These are phyloP conservation scores for Candidula unifasciata DNA, from an alignment of 2,888 invertebrate genomes.

Conservation along the genomic window DNA sequence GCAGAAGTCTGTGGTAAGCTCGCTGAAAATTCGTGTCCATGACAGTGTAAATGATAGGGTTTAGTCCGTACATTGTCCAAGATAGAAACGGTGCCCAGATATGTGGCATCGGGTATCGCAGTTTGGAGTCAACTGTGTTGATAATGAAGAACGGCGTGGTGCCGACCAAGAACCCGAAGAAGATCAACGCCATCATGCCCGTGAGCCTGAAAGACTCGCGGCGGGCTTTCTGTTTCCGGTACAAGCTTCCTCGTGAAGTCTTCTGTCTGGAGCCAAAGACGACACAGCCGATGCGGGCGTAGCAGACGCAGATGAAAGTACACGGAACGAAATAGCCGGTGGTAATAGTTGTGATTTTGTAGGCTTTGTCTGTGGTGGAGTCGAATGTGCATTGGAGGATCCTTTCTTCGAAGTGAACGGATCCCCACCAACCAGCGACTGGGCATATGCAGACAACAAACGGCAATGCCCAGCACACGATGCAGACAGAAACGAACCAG, in stretches of 20 bases:
- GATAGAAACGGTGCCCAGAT: constrained; percentile 69
- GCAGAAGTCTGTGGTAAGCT: constrained; percentile 65
- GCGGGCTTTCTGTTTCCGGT: constrained; percentile 52
- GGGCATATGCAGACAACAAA: constrained; percentile 65
- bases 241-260: constrained; percentile 60
- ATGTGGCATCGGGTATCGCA: constrained; percentile 65
- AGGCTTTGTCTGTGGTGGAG: constrained; percentile 60
- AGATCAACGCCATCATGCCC: constrained; percentile 72
- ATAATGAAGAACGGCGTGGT: constrained; percentile 69
- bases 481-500: constrained; percentile 58
- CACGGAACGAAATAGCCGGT: constrained; percentile 69
- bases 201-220: constrained; percentile 65
- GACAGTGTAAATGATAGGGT: constrained; percentile 70
- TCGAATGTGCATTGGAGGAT: constrained; percentile 69
- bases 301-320: constrained; percentile 67
- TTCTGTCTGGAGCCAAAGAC: constrained; percentile 63
- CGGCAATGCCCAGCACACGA: constrained; percentile 67
- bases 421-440: constrained; percentile 64
- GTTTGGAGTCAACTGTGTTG: constrained; percentile 63
- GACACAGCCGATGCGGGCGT: constrained; percentile 67
- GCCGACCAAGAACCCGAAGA: constrained; percentile 67
- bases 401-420: constrained; percentile 63
- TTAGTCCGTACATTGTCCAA: constrained; percentile 68
- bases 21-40: constrained; percentile 70
- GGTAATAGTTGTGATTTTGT: constrained; percentile 66